Evolutionary conservation across 2,113 vertebrate species (phyloP), one percentile per base, ranked within the genome.

Genomic region (Pollimyrus isidori): DNA sequence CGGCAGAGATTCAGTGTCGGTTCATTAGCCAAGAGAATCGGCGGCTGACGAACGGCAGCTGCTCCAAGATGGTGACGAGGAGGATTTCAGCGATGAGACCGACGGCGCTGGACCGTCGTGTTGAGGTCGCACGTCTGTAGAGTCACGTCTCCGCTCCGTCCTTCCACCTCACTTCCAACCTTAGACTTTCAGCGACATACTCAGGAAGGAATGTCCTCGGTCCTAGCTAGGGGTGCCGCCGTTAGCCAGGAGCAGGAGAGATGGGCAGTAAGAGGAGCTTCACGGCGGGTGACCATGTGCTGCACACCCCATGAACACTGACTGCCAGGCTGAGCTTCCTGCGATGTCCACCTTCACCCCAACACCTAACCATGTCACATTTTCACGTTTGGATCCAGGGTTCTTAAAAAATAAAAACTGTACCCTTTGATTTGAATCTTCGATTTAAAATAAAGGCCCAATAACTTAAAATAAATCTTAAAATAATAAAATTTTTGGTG

Each of bases 401-500:
- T 21, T 65, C 35, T 56, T 39, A 87, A 56, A 56, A 62, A 46
- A 65, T 17, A 87, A 65, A 39, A 62, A 45, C 19, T 50, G 17
- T 86, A 17, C 19, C 13, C 49, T 26, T 30, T 45, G 15, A 7
- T 65, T 46, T 87, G 5, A 87, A 62, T 56, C 45, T 87, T 52
- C 30, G 23, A 48, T 53, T 87, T 35, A 52, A 87, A 45, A 45
- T 65, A 62, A 80, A 80, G 86, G 56, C 52, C 87, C 87, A 87
- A 46, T 30, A 15, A 17, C 50, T 87, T 21, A 23, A 87, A 42
- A 76, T 30, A 88, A n/a, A 69, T 69, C 11, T 69, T 42, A 56
- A 87, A 87, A 87, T 19, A 56, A 46, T 46, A 48, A 0, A 88
- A 10, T 69, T 42, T 88, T 53, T 48, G 21, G 21, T 84, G 76